Evolutionary conservation across 2,888 invertebrate species (phyloP), one percentile per base, ranked within the genome.

Genomic region (Melanostoma mellinum): DNA sequence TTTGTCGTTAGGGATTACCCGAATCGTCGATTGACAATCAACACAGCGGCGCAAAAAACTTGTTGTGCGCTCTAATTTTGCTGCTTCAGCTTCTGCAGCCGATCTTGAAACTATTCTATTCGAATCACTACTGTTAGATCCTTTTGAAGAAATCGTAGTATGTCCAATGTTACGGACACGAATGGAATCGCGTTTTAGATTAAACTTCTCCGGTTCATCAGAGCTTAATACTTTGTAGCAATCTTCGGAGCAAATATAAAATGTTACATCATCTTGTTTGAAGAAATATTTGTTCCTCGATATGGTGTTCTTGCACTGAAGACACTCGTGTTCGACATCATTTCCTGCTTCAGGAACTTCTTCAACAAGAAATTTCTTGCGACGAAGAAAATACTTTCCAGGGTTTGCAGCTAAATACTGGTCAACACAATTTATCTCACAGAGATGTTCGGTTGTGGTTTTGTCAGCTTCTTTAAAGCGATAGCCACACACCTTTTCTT

Each of bases 21-120:
- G 90, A 36, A 92, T 88, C 44, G 92, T 88, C 3, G 89, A 88
- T 10, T 90, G 89, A 88, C 95, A 95, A 74, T 93, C 93, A 0
- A 90, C 90, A 87, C 94, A 94, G 20, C 92, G 92, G 0, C 94
- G 91, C 0, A 92, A 86, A 87, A 94, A 94, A 42, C 93, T 93
- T 0, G 92, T 90, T 58, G 93, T 92, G 55, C 94, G 91, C 69
- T 94, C 94, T 4, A 93, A 90, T 1, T 93, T 91, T 0, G 94
- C 94, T 0, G 93, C 92, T 85, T 93, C 92, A 0, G 93, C 92
- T 91, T 94, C 93, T 0, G 92, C 92, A 0, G 93, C 92, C 0
- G 93, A 93, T 85, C 94, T 93, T 0, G 93, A 93, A 53, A 93
- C 92, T 42, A 94, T 93, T 89, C 94, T 92, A 20, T 20, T 20